Base-by-base conservation (phyloP, 2,113 vertebrate species). In the Penelope pileata region DNA sequence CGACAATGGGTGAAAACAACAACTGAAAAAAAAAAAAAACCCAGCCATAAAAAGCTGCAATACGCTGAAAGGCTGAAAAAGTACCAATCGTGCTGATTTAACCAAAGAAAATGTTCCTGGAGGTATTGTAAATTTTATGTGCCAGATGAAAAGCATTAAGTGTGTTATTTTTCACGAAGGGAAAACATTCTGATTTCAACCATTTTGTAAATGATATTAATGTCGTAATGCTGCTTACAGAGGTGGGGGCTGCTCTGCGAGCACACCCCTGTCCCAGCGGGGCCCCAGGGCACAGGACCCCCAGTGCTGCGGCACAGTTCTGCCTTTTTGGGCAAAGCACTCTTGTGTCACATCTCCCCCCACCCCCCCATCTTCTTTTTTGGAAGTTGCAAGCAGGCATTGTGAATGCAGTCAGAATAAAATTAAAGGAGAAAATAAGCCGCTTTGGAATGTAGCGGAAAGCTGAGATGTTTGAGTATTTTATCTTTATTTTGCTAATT, bases 91-190 rank as follows among this genome's bases (percentile, higher is more conserved):
- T 97, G 95, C 97, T 97, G 97, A 87, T 96, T 97, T 96, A 98
- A 97, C 96, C 97, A 97, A 96, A 97, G 96, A 98, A 97, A 97
- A 97, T 87, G 96, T 95, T 97, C 97, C 97, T 97, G 92, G 88
- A 98, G 97, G 96, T 98, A 97, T 86, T 97, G 97, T 98, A 98
- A 98, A 98, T 97, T 98, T 98, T 98, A 98, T 97, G 97, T 96
- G 96, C 98, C 97, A 98, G 97, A 96, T 97, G 98, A 98, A 98
- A 98, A 96, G 89, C 97, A 98, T 98, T 97, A 98, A 97, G 95
- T 91, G 87, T 96, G 96, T 96, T 97, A 95, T 98, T 97, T 97
- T 97, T 96, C 94, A 58, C 8, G 84, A 91, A 97, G 95, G 95
- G 95, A 98, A 98, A 98, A 94, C 94, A 95, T 94, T 97, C 88